Base-by-base conservation (phyloP, 2,888 invertebrate genomes). In the Chironomus tentans region DNA sequence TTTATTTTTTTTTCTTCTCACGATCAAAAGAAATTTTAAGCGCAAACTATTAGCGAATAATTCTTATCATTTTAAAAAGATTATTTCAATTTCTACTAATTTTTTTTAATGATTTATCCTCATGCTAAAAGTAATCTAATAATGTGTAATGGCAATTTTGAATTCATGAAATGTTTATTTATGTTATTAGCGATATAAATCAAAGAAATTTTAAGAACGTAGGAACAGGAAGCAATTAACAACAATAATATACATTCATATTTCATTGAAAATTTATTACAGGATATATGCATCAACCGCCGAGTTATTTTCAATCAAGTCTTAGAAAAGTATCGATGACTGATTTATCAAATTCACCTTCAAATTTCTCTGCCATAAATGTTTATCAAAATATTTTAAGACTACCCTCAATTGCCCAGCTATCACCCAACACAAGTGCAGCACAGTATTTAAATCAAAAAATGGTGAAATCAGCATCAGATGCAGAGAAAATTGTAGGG, bases 221-320 rank as follows among this genome's bases (percentile, higher is more conserved):
- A 6, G 74, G 68, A 74, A 74, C n/a, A 46, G 74, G 74, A 74
- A 68, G 18, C 68, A 68, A 74, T 74, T 74, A 72, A 68, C 18
- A 15, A 10, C 7, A 50, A 71, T 71, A 5, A 47, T 47, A 12
- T 68, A 38, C 38, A 38, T 38, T 10, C 38, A 38, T 38, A 10
- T 38, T 68, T 22, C 24, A 15, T 68, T 46, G 22, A 13, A 47
- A 68, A 74, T 74, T 74, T 38, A 74, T 74, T 74, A 22, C 74
- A 74, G 74, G 74, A 74, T 74, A 38, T 24, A 21, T 48, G 13
- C 46, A 74, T 68, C 74, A 74, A 65, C 74, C 65, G 6, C 65
- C 68, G 6, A 65, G 47, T 22, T 74, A 74, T 68, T 74, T 74
- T 74, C 68, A 65, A 74, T 74, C 74, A 15, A 74, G 21, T 47